Base-by-base conservation (phyloP, 2,113 vertebrate genomes). In the Chascanopsetta lugubris region DNA sequence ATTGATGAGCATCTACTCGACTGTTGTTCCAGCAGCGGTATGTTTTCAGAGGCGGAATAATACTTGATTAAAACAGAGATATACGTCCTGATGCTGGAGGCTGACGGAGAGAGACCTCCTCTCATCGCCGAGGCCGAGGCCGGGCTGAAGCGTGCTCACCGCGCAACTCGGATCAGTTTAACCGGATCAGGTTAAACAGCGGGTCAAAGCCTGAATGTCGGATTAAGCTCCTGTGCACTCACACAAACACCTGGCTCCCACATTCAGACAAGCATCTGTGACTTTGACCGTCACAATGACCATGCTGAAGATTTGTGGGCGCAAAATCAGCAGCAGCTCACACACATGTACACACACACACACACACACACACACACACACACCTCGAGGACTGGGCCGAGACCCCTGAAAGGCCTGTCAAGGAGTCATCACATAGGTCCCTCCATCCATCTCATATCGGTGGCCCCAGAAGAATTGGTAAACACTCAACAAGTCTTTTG, bases 391-490 rank as follows among this genome's bases (percentile, higher is more conserved):
- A 29, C 25, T 2, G 0, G n/a, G 58, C 26, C 17, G 60, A 72
- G 56, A 55, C 42, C 75, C 71, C 80, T 65, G 60, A 72, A 61
- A 51, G 72, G 69, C 61, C 50, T 38, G 62, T 83, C 62, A 48
- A 48, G 22, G 61, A 68, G 61, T 60, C 54, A 51, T 79, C 77
- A 68, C 60, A 64, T 61, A 50, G 50, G 30, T 58, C 56, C 49
- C 60, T 51, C 38, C 63, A 86, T 86, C 78, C 61, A 79, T 82
- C 72, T 46, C 24, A 18, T 72, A 51, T 21, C 21, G 24, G 36
- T 9, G n/a, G 13, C 56, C 57, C 79, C 72, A 81, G 29, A 82
- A 56, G 50, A 69, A 83, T 76, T 51, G 69, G 61, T 81, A 76
- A 81, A 81, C 66, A 62, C 57, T 78, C 9, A 3, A 50, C 15